Evolutionary conservation across 53 echinoderm and acorn worm genomes (phyloP).

Genomic region (Stichopus horrens): DNA sequence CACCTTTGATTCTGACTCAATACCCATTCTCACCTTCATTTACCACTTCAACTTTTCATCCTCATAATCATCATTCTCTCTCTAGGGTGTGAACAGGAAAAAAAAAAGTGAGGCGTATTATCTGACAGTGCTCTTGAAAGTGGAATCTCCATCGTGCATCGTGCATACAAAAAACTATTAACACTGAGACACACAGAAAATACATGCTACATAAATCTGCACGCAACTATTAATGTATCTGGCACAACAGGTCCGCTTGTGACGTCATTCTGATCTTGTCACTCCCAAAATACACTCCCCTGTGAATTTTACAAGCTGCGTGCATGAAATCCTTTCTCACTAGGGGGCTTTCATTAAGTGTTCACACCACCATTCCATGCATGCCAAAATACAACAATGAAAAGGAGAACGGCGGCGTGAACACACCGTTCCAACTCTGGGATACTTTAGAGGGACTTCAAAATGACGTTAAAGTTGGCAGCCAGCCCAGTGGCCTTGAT

Average conservation of each 20-base stretch:
- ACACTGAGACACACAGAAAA: too few relatives aligned
- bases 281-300: background rate
- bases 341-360: background rate
- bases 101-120: too few relatives aligned
- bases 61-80: too few relatives aligned
- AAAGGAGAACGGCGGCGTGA: background rate
- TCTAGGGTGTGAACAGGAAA: too few relatives aligned
- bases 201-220: too few relatives aligned
- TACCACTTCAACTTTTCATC: too few relatives aligned
- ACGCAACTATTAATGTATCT: background rate
- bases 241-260: background rate
- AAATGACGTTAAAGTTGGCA: background rate
- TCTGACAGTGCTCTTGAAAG: too few relatives aligned
- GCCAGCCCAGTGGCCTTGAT: background rate
- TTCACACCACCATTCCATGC: background rate
- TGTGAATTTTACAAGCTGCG: background rate
- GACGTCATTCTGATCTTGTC: background rate
- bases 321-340: background rate
- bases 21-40: too few relatives aligned
- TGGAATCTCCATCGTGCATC: too few relatives aligned
- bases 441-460: background rate
- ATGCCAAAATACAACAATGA: background rate
- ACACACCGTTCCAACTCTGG: too few relatives aligned
- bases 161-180: too few relatives aligned
- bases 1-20: too few relatives aligned